Percentiles rank a stretch among this genome's conserved stretches.
Conservation (phyloP, 92 coral and sea anemone species). For the Umimayanthus chanpuru region DNA sequence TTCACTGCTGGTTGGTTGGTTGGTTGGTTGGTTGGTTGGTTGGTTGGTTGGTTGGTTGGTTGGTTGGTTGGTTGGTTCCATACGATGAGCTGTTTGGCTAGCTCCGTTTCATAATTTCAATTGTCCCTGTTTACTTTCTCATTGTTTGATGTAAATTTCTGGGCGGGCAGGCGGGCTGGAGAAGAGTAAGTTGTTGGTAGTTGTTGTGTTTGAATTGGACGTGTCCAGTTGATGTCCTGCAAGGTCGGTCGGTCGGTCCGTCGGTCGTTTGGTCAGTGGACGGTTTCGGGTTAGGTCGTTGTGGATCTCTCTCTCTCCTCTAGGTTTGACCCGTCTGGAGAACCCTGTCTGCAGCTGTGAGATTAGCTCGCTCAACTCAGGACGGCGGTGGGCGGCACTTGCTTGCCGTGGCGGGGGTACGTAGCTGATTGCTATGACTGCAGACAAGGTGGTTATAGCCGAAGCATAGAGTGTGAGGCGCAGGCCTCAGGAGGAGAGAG, state of each 20-base stretch:
- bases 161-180: conserved; percentile 20
- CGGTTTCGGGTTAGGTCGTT: conserved; percentile 16
- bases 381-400: conserved; percentile 18
- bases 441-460: conserved; percentile 15
- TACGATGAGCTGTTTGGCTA: conserved; percentile 14
- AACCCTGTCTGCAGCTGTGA: conserved; percentile 16
- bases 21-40: no score
- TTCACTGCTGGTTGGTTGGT: no score
- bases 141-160: conserved; percentile 11
- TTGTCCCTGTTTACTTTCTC: conserved; percentile 14
- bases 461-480: conserved; percentile 16
- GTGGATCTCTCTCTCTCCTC: conserved; percentile 16
- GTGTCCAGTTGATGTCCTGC: conserved; percentile 16
- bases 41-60: no score
- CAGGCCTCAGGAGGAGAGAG: conserved; percentile 17
- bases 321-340: conserved; percentile 16
- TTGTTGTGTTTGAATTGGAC: conserved; percentile 13
- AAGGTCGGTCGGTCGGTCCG: conserved; percentile 18
- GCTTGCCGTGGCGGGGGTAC: conserved; percentile 18
- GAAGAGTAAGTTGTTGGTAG: conserved; percentile 14
- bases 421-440: conserved; percentile 14
- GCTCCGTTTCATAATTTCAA: conserved; percentile 13
- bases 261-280: conserved; percentile 16
- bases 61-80: conserved; percentile 3
- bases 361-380: conserved; percentile 15